Percentiles rank a stretch among this genome's conserved stretches.
These are phyloP conservation scores for Odontamblyopus rebecca DNA, from an alignment of 2,797 vertebrate species.

Conservation along the genomic window DNA sequence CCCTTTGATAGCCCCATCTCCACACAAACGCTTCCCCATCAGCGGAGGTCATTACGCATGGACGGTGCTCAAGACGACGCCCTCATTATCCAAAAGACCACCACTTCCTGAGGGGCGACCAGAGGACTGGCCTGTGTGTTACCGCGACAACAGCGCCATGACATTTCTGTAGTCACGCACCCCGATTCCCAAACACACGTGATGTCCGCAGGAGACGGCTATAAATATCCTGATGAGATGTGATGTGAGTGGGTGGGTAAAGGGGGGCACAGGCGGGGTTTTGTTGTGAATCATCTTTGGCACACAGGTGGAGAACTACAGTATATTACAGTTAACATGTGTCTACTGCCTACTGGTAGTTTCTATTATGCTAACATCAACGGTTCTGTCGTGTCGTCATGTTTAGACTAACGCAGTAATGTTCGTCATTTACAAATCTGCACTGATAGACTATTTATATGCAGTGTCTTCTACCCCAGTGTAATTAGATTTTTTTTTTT, in stretches of 20 bases:
- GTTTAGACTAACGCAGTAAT: not conserved
- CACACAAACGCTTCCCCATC: slow-evolving; percentile 8
- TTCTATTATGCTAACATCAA: not conserved
- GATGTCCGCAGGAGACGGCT: slow-evolving; percentile 48
- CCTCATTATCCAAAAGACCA: slow-evolving; percentile 62
- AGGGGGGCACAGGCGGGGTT: slow-evolving; percentile 30
- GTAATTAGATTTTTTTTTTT: not conserved
- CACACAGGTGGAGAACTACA: slow-evolving; percentile 23
- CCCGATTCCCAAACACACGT: slow-evolving; percentile 50
- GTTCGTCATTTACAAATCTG: not conserved
- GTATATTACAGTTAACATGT: too few species aligned
- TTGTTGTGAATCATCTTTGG: slow-evolving; percentile 20
- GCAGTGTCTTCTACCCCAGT: not conserved
- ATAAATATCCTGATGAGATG: slow-evolving; percentile 60
- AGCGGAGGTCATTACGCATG: slow-evolving; percentile 16
- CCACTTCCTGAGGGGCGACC: slow-evolving; percentile 43
- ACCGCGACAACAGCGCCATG: slow-evolving; percentile 47
- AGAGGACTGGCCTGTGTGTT: slow-evolving; percentile 19
- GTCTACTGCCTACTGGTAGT: too few species aligned
- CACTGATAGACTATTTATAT: not conserved
- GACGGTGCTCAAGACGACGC: slow-evolving; percentile 27
- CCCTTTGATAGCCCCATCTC: slow-evolving; percentile 1
- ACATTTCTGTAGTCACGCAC: slow-evolving; percentile 69
- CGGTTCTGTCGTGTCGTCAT: not conserved
- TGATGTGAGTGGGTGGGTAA: slow-evolving; percentile 22